Base-by-base conservation (phyloP, 2,888 invertebrate species). In the Orchesellides sinensis region DNA sequence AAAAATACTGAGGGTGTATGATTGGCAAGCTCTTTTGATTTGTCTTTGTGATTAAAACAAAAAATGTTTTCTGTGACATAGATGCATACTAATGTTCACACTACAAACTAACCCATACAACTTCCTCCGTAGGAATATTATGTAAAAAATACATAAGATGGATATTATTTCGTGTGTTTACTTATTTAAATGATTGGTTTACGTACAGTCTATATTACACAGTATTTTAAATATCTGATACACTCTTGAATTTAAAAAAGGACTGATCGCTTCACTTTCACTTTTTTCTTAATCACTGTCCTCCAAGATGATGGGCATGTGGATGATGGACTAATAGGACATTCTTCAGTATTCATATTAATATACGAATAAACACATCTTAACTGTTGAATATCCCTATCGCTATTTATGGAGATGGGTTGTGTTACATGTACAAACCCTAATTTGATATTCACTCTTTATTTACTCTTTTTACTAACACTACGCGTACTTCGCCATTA, bases 341-440 rank as follows among this genome's bases (percentile, higher is more conserved):
- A n/a, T 21, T 66, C 19, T 5, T 35, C 47, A n/a, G 12, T n/a
- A n/a, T n/a, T n/a, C n/a, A n/a, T n/a, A n/a, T n/a, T n/a, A n/a
- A n/a, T n/a, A n/a, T n/a, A n/a, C n/a, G n/a, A n/a, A n/a, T n/a
- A n/a, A n/a, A n/a, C n/a, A n/a, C n/a, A n/a, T n/a, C n/a, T n/a
- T n/a, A n/a, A n/a, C n/a, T n/a, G n/a, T n/a, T n/a, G n/a, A n/a
- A n/a, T n/a, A n/a, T 66, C 65, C 49, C 49, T 14, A 68, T 47
- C 68, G 27, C 78, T 78, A 78, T 78, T 78, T 78, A 78, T 49
- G 78, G 78, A 77, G 78, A 69, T 78, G n/a, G n/a, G n/a, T n/a
- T n/a, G 78, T 25, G 75, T 65, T 56, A 63, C 66, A 35, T 61
- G 25, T 54, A 21, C 65, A 66, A 75, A 54, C 61, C 32, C 49